Conservation (phyloP, 1,140 invertebrate genomes). For the Drosophila lacteicornis region DNA sequence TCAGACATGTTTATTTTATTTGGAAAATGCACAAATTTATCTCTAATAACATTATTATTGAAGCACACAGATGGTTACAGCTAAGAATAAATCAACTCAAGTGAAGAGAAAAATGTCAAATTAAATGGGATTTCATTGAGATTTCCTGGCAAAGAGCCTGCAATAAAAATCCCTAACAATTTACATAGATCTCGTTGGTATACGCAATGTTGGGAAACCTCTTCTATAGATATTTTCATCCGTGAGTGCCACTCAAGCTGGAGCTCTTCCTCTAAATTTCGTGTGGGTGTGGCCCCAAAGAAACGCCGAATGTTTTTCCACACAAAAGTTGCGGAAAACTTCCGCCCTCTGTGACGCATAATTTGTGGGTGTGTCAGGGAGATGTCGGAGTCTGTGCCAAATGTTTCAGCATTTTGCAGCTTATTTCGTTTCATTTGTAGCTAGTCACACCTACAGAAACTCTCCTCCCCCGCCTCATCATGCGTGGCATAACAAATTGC, state of each 20-base stretch:
- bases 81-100: neutral
- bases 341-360: conserved; percentile 48
- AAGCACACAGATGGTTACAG: neutral
- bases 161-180: neutral
- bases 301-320: conserved; percentile 28
- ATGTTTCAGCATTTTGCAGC: conserved; percentile 54
- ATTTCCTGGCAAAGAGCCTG: neutral
- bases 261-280: conserved; percentile 33
- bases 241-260: conserved; percentile 23
- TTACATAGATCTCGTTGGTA: conserved; percentile 4
- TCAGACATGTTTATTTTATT: neutral
- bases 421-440: conserved; percentile 78
- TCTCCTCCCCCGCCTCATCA: conserved; percentile 41
- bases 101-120: neutral
- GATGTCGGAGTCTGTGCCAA: conserved; percentile 23
- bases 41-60: too few species aligned
- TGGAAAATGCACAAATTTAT: neutral
- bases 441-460: conserved; percentile 70
- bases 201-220: neutral
- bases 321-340: conserved; percentile 36
- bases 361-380: conserved; percentile 50
- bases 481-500: conserved; percentile 80
- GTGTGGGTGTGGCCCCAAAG: conserved; percentile 32
- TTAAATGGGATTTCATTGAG: neutral
- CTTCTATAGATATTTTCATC: neutral